A percentile compares a stretch with the other conserved stretches of the same genome.
These are phyloP conservation scores for Ceratoteleas bidentatus DNA, from an alignment of 1,140 invertebrate genomes.

Conservation along the genomic window DNA sequence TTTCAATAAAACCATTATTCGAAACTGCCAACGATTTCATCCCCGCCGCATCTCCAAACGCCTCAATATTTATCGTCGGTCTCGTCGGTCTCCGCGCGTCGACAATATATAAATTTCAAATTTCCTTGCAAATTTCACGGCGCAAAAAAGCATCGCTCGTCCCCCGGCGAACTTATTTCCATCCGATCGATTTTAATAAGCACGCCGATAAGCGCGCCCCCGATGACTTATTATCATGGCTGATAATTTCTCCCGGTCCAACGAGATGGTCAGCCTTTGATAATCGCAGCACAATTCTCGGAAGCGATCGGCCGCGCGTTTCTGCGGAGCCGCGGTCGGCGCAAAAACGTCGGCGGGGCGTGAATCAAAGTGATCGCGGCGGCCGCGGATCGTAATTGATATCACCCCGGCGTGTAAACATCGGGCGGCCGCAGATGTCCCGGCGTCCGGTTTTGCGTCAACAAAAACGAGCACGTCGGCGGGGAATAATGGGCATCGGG, in stretches of 20 bases:
- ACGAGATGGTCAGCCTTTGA: constrained; percentile 45
- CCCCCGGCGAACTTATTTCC: too few species aligned
- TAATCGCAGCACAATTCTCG: constrained; percentile 67
- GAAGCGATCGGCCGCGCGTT: constrained; percentile 43
- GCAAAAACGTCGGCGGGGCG: constrained; percentile 54
- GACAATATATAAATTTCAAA: too few species aligned
- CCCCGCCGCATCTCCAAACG: too few species aligned
- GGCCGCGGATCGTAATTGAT: constrained; percentile 76
- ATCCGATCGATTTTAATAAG: too few species aligned
- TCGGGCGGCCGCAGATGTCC: constrained; percentile 71
- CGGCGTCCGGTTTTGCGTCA: constrained; percentile 24
- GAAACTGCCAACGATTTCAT: too few species aligned
- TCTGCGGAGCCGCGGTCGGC: too few species aligned
- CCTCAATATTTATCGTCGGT: too few species aligned
- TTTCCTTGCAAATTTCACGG: too few species aligned
- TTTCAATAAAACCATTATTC: too few species aligned
- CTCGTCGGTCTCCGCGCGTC: too few species aligned
- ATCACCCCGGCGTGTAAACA: constrained; percentile 80
- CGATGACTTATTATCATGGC: constrained; percentile 53
- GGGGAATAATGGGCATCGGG: constrained; percentile 76
- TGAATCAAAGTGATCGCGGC: constrained; percentile 75
- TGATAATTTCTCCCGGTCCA: constrained; percentile 45
- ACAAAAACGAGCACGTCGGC: constrained; percentile 37
- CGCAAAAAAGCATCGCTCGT: too few species aligned
- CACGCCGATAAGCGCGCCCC: background rate